phyloP scores from a whole-genome alignment of 2,797 vertebrate genomes.

The Champsocephalus esox region DNA sequence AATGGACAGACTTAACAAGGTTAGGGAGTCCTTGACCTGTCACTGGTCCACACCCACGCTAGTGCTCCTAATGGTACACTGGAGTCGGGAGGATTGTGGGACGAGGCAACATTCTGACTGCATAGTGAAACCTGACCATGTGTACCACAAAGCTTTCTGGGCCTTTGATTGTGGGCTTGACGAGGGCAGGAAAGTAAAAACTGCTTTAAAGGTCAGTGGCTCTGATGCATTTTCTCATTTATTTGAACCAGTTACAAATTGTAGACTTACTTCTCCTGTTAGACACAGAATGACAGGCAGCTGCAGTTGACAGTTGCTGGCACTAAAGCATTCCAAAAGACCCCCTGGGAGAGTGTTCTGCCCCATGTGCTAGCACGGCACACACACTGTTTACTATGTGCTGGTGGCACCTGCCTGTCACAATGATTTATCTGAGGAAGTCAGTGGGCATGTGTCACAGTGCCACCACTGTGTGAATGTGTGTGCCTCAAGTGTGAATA shows the following conservation, averaged over 20 bases:
- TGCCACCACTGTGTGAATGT: slow-evolving; percentile 52
- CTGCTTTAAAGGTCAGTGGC: neutral
- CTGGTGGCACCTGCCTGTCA: slow-evolving; percentile 64
- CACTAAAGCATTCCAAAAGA: slow-evolving; percentile 35
- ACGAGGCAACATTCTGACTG: slow-evolving; percentile 19
- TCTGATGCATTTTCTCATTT: neutral
- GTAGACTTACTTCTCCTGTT: neutral
- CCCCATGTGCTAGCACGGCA: slow-evolving; percentile 55
- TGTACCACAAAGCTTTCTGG: slow-evolving; percentile 2
- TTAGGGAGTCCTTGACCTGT: slow-evolving; percentile 48
- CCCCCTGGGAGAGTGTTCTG: slow-evolving; percentile 49
- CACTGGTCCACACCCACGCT: slow-evolving; percentile 25
- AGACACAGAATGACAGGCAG: slow-evolving; percentile 54
- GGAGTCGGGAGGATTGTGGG: slow-evolving; percentile 13
- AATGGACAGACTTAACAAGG: slow-evolving; percentile 37
- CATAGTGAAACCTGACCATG: slow-evolving; percentile 26
- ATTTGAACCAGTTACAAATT: slow-evolving; percentile 12
- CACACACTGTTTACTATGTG: slow-evolving; percentile 48
- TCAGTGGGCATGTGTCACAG: slow-evolving; percentile 40
- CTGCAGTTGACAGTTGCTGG: slow-evolving; percentile 65
- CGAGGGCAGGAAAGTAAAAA: neutral
- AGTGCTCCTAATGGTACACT: slow-evolving; percentile 28
- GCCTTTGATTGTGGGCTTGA: slow-evolving; percentile 1
- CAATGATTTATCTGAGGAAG: slow-evolving; percentile 58
- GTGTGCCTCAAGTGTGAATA: slow-evolving; percentile 36